A percentile compares a stretch with the other conserved stretches of the same genome.
These are phyloP conservation scores for Theropithecus gelada DNA, from an alignment of 2,113 vertebrate species.

Conservation along the genomic window DNA sequence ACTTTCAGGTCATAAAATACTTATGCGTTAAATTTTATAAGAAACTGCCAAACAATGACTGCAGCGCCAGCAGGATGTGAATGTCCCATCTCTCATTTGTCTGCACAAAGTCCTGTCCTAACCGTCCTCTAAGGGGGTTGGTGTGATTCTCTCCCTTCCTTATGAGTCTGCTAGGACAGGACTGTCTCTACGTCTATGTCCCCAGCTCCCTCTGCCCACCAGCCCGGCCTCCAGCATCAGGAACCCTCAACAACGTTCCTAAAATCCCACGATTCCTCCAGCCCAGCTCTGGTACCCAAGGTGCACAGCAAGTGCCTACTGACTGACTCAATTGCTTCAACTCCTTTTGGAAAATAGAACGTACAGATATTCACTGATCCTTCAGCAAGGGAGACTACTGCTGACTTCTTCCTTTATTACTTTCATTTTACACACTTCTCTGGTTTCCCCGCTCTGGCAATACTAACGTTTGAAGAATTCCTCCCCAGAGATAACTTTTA, in stretches of 20 bases:
- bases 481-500: not conserved
- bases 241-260: rapidly evolving
- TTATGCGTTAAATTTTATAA: not conserved
- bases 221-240: not conserved
- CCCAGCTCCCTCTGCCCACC: too few relatives aligned
- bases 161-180: not conserved
- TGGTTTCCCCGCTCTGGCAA: not conserved
- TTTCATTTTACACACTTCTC: not conserved
- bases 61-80: not conserved
- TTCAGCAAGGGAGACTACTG: not conserved
- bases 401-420: not conserved
- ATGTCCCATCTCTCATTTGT: not conserved
- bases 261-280: too few relatives aligned
- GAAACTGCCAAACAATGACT: too few relatives aligned
- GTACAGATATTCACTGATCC: too few relatives aligned
- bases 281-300: not conserved
- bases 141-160: not conserved
- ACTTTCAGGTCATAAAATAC: not conserved
- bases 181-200: not conserved
- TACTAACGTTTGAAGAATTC: not conserved
- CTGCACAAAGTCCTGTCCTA: not conserved
- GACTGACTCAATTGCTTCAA: not conserved
- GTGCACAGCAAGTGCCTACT: too few relatives aligned
- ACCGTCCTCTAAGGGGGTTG: not conserved
- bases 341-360: not conserved